phyloP scores from a whole-genome alignment of 1,140 invertebrate genomes.

The Ladona fulva region DNA sequence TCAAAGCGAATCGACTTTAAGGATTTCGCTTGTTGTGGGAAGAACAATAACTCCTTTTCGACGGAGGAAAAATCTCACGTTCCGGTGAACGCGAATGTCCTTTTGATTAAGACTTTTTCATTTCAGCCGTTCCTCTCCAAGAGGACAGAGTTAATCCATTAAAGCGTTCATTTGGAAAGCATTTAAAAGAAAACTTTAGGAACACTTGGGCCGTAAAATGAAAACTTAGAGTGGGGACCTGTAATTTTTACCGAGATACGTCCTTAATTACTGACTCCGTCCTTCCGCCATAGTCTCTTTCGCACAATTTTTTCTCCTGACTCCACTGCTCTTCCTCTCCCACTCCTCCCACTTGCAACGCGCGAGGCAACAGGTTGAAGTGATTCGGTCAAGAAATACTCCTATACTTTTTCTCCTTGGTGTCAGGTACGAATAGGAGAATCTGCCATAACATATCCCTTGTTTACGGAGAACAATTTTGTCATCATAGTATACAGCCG shows the following conservation, averaged over 20 bases:
- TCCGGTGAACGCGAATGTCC: no score
- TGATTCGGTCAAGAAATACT: background rate
- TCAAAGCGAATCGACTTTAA: no score
- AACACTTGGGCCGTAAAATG: background rate
- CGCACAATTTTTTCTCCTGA: background rate
- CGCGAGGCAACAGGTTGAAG: background rate
- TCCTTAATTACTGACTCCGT: background rate
- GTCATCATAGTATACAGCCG: no score
- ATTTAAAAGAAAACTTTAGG: background rate
- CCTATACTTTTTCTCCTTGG: background rate
- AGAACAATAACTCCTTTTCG: no score
- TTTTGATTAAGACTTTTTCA: no score
- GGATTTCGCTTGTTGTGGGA: no score
- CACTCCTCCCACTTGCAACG: background rate
- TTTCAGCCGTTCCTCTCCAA: no score
- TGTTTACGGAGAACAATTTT: no score
- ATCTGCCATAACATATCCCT: no score
- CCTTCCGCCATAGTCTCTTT: background rate
- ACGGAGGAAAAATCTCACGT: no score
- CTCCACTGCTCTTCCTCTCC: background rate
- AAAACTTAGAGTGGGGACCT: background rate
- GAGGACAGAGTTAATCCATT: background rate
- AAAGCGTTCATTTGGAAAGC: background rate
- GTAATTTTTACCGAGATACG: background rate
- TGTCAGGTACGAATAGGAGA: background rate